Conservation (phyloP, 2,113 vertebrate genomes). For the Pseudorasbora parva region DNA sequence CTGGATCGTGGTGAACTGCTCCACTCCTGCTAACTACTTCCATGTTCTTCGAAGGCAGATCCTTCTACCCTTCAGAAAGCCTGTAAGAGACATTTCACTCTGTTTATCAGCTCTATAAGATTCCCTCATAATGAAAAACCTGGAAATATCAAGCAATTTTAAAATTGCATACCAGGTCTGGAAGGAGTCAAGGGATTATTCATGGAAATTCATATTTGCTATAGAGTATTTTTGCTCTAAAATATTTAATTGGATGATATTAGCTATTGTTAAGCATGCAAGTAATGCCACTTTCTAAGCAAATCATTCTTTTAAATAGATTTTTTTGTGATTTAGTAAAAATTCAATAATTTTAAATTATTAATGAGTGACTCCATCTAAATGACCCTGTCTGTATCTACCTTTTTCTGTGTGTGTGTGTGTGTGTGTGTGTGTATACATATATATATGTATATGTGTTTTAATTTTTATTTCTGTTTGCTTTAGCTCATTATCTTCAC, state of each 20-base stretch:
- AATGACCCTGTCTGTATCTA: neutral
- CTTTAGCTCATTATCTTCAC: slow-evolving; percentile 90
- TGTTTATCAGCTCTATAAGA: no score
- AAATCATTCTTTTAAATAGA: neutral
- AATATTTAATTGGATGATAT: neutral
- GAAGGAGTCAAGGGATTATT: neutral
- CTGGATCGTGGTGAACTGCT: slow-evolving; percentile 95
- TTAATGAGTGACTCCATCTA: neutral
- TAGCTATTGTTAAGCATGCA: neutral
- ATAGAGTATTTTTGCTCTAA: neutral
- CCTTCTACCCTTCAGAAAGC: slow-evolving; percentile 91
- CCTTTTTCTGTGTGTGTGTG: no score
- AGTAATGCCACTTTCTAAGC: neutral
- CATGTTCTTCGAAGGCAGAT: slow-evolving; percentile 92
- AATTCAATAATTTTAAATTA: neutral
- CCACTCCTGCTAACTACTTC: slow-evolving; percentile 91
- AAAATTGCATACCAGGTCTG: neutral
- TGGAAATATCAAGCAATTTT: neutral
- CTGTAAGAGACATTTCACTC: slow-evolving; percentile 72
- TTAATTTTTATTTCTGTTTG: slow-evolving; percentile 38
- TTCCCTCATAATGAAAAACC: no score
- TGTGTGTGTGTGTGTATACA: no score
- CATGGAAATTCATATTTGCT: neutral
- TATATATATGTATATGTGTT: no score
- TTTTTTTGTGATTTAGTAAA: neutral